Base-by-base conservation (phyloP, 1,140 invertebrate species). In the Drosophila persimilis region DNA sequence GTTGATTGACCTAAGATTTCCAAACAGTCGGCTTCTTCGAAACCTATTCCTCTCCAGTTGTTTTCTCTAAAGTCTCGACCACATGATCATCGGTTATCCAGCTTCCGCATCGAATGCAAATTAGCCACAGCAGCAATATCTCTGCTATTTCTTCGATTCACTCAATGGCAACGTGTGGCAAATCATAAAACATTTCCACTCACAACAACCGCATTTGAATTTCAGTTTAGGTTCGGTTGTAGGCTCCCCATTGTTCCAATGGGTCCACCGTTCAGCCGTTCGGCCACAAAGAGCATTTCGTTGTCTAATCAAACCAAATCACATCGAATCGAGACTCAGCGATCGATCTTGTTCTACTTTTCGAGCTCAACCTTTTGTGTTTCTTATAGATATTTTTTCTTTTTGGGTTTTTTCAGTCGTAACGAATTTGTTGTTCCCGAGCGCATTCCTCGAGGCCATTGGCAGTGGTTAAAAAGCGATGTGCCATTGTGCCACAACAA, bases 291-390 rank as follows among this genome's bases (percentile, higher is more conserved):
- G 41, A 20, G 24, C 62, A 55, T 8, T 67, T 15, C 50, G 65
- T 67, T 62, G 46, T 73, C 59, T 64, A 73, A 73, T 65, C 71
- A 73, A 73, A 58, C 47, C 22, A 75, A 59, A 69, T 69, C 65
- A 48, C 67, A 69, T 69, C 63, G 63, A 56, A 69, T 56, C 44
- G 44, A 48, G 65, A 67, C 31, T 69, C 46, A 45, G 11, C 59
- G 41, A 80, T 76, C 78, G 78, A 80, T 80, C 78, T 80, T 80
- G 67, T 80, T 76, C 73, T 75, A 80, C 61, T 80, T 80, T 64
- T 24, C 13, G 35, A 56, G n/a, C 39, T 61, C 20, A 51, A 26
- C 50, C 72, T 80, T 66, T 76, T 80, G 72, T 80, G n/a, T 72
- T 26, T 13, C 11, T 13, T 43, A 50, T 29, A 8, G 4, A 11